Evolutionary conservation across 2,797 vertebrate genomes (phyloP), one percentile per base, ranked within the genome.

Genomic region (Bufotes viridis): DNA sequence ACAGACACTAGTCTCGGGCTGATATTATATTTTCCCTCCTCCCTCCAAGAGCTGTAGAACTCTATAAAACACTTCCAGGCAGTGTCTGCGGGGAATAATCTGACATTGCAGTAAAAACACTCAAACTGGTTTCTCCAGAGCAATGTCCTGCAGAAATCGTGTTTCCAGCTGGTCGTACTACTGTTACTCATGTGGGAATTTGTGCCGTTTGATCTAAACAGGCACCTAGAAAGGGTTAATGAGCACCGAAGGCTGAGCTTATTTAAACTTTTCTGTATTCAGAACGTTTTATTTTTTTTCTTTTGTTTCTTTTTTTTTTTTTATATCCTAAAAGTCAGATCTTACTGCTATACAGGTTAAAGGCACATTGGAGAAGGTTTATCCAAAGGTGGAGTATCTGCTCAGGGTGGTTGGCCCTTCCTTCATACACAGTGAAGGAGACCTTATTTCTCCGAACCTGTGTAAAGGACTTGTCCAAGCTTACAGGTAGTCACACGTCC

Each of bases 161-260:
- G 84, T 86, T 85, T 85, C 75, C 85, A 86, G 75, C 85, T 86
- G 75, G 85, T 86, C 67, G 78, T 69, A 78, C 65, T 86, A 80
- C 76, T n/a, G 85, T 70, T 80, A 53, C 51, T 70, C 85, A 34
- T 1, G 9, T 22, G 85, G 85, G 85, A 86, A 69, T 78, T 55
- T 0, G 24, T 26, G 5, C 18, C 22, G 29, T 85, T 67, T 76
- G 67, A 85, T 78, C 58, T 78, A 67, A 78, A 78, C 74, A 12
- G 15, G 58, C 34, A 63, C 49, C 17, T 65, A 55, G 61, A 51
- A 85, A 85, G 74, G 58, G 74, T 75, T 85, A 85, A 78, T 34
- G 69, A 67, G 22, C 60, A 24, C 63, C 67, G 61, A 65, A 67
- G 13, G 34, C 79, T 14, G 61, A 81, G 34, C n/a, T 22, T 51